Evolutionary conservation across 2,113 vertebrate species (phyloP).

Genomic region (Nyctibius bracteatus): DNA sequence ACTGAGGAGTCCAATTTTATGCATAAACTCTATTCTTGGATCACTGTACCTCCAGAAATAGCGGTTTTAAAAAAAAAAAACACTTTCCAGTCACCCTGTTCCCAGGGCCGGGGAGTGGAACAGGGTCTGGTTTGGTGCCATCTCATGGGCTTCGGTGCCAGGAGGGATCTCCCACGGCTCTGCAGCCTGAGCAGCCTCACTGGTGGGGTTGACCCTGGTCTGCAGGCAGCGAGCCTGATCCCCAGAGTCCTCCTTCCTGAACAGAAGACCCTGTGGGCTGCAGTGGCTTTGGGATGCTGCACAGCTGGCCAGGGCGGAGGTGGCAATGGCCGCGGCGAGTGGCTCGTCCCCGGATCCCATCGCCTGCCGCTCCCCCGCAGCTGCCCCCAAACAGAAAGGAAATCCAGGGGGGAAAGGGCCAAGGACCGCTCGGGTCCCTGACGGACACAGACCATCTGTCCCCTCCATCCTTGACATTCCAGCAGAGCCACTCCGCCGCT

Average conservation of each 20-base stretch:
- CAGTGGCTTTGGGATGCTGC: background rate
- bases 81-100: background rate
- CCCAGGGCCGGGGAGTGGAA: background rate
- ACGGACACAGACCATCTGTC: conserved; percentile 56
- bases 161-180: background rate
- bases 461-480: conserved; percentile 53
- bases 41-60: conserved; percentile 15
- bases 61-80: background rate
- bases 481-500: background rate
- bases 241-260: accelerated
- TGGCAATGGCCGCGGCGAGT: accelerated
- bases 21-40: conserved; percentile 55
- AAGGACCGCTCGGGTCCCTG: background rate
- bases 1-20: conserved; percentile 45
- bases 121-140: background rate
- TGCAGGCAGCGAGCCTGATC: background rate
- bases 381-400: background rate
- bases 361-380: background rate
- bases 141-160: background rate
- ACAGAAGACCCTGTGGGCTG: background rate
- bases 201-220: background rate
- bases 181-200: accelerated
- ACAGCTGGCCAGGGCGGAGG: background rate
- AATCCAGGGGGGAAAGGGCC: background rate
- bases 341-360: background rate